Conservation (phyloP, 2,797 vertebrate species). For the Sebastes vulpes region DNA sequence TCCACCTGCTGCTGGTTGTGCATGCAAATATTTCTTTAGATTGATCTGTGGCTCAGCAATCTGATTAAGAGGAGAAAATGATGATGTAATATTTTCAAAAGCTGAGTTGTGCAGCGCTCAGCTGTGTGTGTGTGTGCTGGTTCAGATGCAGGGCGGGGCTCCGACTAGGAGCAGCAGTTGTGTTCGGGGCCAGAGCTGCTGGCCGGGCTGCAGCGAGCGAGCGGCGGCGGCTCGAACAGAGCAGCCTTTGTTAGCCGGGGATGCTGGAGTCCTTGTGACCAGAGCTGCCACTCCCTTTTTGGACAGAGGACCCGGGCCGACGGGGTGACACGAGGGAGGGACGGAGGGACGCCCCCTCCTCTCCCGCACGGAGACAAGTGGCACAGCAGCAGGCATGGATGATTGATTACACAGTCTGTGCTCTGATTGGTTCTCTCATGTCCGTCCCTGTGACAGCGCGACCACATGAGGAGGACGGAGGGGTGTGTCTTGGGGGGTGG, state of each 20-base stretch:
- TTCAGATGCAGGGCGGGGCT: constrained; percentile 27
- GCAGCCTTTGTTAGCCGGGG: constrained; percentile 82
- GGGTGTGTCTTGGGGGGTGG: constrained; percentile 44
- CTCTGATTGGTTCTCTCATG: constrained; percentile 49
- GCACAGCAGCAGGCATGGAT: constrained; percentile 45
- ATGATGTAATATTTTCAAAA: too few relatives aligned
- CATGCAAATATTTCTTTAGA: too few relatives aligned
- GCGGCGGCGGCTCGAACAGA: constrained; percentile 69
- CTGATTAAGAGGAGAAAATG: too few relatives aligned
- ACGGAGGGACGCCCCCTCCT: not conserved
- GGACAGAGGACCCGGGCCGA: constrained; percentile 47
- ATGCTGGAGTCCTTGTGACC: constrained; percentile 81
- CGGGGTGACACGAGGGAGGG: constrained; percentile 37
- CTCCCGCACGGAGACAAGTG: constrained; percentile 42
- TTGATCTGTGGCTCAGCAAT: too few relatives aligned
- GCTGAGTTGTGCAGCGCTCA: too few relatives aligned
- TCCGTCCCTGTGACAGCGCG: constrained; percentile 22
- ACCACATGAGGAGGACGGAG: constrained; percentile 12
- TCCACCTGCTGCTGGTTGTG: too few relatives aligned
- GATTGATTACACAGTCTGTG: constrained; percentile 57
- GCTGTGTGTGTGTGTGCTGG: not conserved
- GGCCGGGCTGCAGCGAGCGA: constrained; percentile 41
- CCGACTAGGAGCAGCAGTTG: constrained; percentile 50
- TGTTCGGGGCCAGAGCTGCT: constrained; percentile 52
- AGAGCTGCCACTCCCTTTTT: constrained; percentile 76